Evolutionary conservation across 2,797 vertebrate genomes (phyloP).

Genomic region (Lepidocolaptes lacrymiger): DNA sequence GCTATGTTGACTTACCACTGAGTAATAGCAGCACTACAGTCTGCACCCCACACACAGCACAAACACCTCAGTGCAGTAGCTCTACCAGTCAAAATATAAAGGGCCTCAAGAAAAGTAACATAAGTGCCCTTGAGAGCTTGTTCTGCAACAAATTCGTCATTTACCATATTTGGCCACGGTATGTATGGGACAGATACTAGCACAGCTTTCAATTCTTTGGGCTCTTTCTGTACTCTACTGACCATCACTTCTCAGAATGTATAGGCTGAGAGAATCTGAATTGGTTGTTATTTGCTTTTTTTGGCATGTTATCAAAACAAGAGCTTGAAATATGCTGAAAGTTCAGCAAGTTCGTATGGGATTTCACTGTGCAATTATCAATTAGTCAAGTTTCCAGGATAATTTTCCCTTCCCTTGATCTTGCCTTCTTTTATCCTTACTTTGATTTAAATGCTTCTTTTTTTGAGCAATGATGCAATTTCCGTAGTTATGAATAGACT

Average conservation of each 20-base stretch:
- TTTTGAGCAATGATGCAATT: slow-evolving; percentile 53
- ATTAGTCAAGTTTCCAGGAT: slow-evolving; percentile 5
- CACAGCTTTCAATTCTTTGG: not conserved
- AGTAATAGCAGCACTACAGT: slow-evolving; percentile 60
- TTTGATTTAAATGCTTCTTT: slow-evolving; percentile 66
- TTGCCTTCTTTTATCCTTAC: slow-evolving; percentile 57
- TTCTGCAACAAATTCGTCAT: not conserved
- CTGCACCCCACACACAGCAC: not conserved
- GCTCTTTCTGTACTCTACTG: not conserved
- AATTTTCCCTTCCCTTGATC: slow-evolving; percentile 65
- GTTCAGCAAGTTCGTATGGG: not conserved
- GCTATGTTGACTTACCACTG: slow-evolving; percentile 59
- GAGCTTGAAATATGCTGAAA: not conserved
- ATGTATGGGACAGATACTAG: not conserved
- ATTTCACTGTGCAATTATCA: not conserved
- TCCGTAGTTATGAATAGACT: slow-evolving; percentile 60
- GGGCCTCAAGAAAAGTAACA: not conserved
- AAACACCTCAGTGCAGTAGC: not conserved
- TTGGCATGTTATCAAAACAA: slow-evolving; percentile 6
- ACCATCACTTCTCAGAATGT: not conserved
- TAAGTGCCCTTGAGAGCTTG: not conserved
- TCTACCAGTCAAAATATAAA: not conserved
- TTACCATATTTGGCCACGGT: not conserved
- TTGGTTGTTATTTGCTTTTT: not conserved
- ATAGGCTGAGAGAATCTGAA: not conserved